phyloP scores from a whole-genome alignment of 2,888 invertebrate genomes.

The Nymphalis c-album region DNA sequence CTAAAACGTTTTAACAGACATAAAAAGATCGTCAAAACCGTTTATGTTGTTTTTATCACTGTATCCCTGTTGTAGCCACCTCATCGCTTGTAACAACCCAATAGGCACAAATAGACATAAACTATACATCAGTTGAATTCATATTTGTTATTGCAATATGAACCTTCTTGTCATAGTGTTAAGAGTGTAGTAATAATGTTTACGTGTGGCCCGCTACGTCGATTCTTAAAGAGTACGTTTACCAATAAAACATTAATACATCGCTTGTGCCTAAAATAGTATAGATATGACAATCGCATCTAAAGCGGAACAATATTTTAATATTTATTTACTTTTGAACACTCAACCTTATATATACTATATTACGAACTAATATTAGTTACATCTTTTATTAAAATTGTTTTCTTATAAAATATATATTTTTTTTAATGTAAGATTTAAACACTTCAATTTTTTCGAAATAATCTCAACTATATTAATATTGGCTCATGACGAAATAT shows the following conservation, averaged over 20 bases:
- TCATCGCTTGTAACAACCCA: constrained; percentile 35
- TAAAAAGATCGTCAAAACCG: constrained; percentile 20
- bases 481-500: neutral
- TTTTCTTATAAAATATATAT: no score
- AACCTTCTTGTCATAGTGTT: constrained; percentile 17
- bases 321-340: neutral
- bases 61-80: constrained; percentile 35
- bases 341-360: neutral
- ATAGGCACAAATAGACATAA: constrained; percentile 16
- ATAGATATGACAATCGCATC: constrained; percentile 44
- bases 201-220: constrained; percentile 43
- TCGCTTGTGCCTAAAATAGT: constrained; percentile 39
- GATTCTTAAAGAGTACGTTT: constrained; percentile 55
- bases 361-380: neutral
- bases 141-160: constrained; percentile 15
- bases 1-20: neutral
- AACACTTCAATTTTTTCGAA: no score
- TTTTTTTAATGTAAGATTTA: no score
- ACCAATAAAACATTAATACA: constrained; percentile 61
- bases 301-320: constrained; percentile 24
- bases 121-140: constrained; percentile 12
- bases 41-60: constrained; percentile 31
- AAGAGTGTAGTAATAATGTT: constrained; percentile 24
- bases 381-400: no score
- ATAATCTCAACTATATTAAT: no score